Evolutionary conservation across 2,888 invertebrate species (phyloP).

Genomic region (Allygus modestus): DNA sequence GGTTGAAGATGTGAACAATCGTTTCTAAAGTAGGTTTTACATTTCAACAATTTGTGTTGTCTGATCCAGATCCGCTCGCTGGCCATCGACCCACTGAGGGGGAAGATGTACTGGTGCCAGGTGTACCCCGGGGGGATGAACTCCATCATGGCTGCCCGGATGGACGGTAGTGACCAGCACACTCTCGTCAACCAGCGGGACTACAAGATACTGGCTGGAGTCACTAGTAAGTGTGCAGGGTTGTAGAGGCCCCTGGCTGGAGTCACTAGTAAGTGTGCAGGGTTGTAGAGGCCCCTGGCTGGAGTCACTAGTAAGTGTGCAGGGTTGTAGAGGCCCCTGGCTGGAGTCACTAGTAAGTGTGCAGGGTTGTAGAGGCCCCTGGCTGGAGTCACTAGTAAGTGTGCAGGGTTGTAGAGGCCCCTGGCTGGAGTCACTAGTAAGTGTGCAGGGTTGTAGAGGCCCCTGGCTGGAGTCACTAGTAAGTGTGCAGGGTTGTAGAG

Average conservation of each 20-base stretch:
- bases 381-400: slow-evolving; percentile 68
- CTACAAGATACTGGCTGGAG: slow-evolving; percentile 65
- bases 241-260: no score
- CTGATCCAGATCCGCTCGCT: slow-evolving; percentile 80
- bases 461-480: slow-evolving; percentile 68
- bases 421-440: slow-evolving; percentile 68
- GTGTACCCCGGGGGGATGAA: slow-evolving; percentile 73
- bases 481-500: no score
- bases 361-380: no score
- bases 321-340: no score
- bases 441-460: no score
- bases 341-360: slow-evolving; percentile 68
- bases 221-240: slow-evolving; percentile 69
- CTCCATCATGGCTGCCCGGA: slow-evolving; percentile 74
- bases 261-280: slow-evolving; percentile 69
- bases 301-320: slow-evolving; percentile 69
- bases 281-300: no score
- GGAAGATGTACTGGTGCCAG: slow-evolving; percentile 79
- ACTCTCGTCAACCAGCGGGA: slow-evolving; percentile 71
- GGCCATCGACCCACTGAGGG: slow-evolving; percentile 83
- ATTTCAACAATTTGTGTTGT: no score
- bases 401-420: no score
- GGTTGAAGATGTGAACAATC: no score
- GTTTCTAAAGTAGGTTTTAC: no score
- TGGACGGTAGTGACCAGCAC: slow-evolving; percentile 67